Conservation (phyloP, 2,888 invertebrate genomes). For the Macrosiphum euphorbiae region DNA sequence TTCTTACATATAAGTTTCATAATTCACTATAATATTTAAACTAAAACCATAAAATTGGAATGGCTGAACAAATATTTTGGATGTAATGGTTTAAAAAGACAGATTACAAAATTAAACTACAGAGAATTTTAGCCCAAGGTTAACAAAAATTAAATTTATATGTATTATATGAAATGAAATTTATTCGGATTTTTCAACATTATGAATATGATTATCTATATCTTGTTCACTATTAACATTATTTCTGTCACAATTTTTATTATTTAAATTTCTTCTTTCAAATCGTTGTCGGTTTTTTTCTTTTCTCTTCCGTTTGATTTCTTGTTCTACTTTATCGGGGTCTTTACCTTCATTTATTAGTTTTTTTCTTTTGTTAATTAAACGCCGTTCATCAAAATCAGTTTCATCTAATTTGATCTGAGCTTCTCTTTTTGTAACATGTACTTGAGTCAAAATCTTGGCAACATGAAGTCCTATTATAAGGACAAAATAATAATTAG, state of each 20-base stretch:
- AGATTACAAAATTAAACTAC: neutral
- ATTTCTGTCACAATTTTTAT: neutral
- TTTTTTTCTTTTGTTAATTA: conserved; percentile 88
- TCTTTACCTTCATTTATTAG: conserved; percentile 88
- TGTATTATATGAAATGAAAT: neutral
- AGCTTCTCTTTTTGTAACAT: conserved; percentile 92
- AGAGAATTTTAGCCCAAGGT: neutral
- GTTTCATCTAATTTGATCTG: conserved; percentile 91
- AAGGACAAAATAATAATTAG: conserved; percentile 65
- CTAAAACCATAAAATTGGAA: neutral
- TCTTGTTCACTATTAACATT: neutral
- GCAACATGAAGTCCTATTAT: conserved; percentile 86
- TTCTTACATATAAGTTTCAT: neutral
- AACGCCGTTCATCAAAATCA: conserved; percentile 89
- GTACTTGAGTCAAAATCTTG: conserved; percentile 92
- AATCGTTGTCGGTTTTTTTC: conserved; percentile 62
- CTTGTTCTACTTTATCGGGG: conserved; percentile 81
- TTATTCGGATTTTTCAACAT: neutral
- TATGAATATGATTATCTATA: neutral
- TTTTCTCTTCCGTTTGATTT: conserved; percentile 71
- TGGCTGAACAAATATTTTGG: neutral
- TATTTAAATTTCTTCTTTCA: conserved; percentile 34
- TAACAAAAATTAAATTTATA: neutral
- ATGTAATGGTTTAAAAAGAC: neutral
- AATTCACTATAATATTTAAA: neutral